These are phyloP conservation scores for Bubo scandiacus DNA, from an alignment of 2,113 vertebrate species.

Conservation along the genomic window DNA sequence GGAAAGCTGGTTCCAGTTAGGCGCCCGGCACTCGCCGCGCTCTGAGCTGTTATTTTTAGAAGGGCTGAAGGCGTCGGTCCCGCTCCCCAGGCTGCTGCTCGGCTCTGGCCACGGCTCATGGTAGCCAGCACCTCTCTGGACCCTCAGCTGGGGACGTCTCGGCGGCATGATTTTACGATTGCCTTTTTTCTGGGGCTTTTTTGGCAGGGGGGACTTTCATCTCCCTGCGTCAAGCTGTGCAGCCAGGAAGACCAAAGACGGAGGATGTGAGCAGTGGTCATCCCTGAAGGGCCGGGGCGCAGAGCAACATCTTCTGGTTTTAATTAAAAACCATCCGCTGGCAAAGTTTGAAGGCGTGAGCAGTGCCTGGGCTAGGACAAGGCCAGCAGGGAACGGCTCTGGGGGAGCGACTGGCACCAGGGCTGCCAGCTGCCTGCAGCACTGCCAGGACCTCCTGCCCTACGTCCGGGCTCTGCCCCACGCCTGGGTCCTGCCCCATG, in stretches of 20 bases:
- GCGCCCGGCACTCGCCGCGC: neutral
- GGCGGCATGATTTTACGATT: fast-evolving
- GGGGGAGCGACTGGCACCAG: fast-evolving
- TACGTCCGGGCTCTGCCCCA: fast-evolving
- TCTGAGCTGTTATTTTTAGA: constrained; percentile 37
- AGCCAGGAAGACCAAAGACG: constrained; percentile 7
- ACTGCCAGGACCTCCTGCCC: neutral
- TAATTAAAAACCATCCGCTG: constrained; percentile 55
- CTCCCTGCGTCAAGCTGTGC: neutral
- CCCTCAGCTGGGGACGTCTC: neutral
- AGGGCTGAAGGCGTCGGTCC: neutral
- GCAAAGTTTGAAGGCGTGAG: neutral
- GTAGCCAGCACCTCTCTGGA: neutral
- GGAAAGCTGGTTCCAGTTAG: constrained; percentile 64
- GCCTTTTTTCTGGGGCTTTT: neutral
- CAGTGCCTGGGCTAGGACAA: neutral
- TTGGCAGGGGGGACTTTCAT: constrained; percentile 25
- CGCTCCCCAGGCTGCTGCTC: neutral
- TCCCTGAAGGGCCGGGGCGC: neutral
- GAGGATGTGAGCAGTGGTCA: constrained; percentile 60
- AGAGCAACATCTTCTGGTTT: constrained; percentile 3
- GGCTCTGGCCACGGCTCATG: fast-evolving
- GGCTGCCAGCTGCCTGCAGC: fast-evolving
- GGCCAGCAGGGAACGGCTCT: neutral
- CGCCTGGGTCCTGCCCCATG: fast-evolving